Evolutionary conservation across 2,797 vertebrate genomes (phyloP), one percentile per base, ranked within the genome.

Genomic region (Eulemur albifrons): DNA sequence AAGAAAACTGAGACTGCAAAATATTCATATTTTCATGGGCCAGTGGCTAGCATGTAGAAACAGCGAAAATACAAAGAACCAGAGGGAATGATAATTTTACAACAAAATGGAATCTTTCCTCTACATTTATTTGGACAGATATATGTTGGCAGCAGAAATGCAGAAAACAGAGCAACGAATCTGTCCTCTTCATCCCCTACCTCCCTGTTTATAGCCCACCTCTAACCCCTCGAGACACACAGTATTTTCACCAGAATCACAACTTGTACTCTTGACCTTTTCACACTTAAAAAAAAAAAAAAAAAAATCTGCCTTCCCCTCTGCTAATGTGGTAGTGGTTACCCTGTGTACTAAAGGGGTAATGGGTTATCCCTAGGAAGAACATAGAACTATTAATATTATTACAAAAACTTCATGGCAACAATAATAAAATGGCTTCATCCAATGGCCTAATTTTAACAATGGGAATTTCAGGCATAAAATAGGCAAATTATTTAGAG

Each of bases 381-480:
- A 95, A 92, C 30, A 43, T 43, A 59, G 25, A 59, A 59, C 57
- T 25, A 84, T 48, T 69, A 72, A 79, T 27, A 75, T 14, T 75
- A 87, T 11, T 65, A 18, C 25, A 80, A 96, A 89, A 57, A 63
- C 4, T 84, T 90, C 67, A 83, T 1, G 35, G 21, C 59, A 54
- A 92, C 40, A 92, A 11, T n/a, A 76, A 88, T 27, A 86, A 91
- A 92, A 81, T 43, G 40, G n/a, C 27, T 75, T 88, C 14, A 65
- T 30, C 32, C 21, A 18, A 63, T 15, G 25, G 40, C 50, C 63
- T 86, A 30, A 86, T 90, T 67, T 90, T 70, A 92, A 80, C 30
- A 70, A 77, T 8, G 38, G 9, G 48, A 95, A 92, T 90, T 87
- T 93, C 38, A 87, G 40, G 25, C 59, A 93, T 54, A 89, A 96